A percentile compares a stretch with the other conserved stretches of the same genome.
phyloP scores from a whole-genome alignment of 2,888 invertebrate species.

The Lithophane ornitopus region DNA sequence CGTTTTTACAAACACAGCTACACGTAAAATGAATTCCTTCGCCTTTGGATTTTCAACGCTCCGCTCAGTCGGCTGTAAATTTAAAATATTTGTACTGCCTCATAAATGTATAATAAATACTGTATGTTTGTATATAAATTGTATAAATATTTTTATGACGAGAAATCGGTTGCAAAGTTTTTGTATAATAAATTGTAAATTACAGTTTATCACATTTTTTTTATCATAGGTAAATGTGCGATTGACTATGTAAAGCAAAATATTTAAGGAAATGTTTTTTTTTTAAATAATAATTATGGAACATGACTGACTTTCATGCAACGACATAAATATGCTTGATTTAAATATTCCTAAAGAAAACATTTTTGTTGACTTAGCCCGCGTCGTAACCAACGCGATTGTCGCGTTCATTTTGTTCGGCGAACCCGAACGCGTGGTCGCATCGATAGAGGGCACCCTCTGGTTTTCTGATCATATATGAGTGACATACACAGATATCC shows the following conservation, averaged over 20 bases:
- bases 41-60: no score
- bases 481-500: no score
- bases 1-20: not conserved
- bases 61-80: not conserved
- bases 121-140: conserved; percentile 45
- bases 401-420: no score
- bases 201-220: conserved; percentile 15
- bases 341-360: not conserved
- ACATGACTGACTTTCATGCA: conserved; percentile 18
- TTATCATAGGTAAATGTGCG: not conserved
- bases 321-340: conserved; percentile 6
- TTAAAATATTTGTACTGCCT: conserved; percentile 7
- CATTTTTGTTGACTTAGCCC: not conserved
- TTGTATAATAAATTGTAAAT: conserved; percentile 39
- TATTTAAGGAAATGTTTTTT: not conserved
- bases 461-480: no score
- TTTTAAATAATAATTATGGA: not conserved
- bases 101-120: not conserved
- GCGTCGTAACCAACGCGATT: no score
- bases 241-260: not conserved
- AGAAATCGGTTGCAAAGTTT: conserved; percentile 24
- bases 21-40: not conserved
- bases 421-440: no score
- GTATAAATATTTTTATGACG: conserved; percentile 32
- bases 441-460: no score